These are phyloP conservation scores for Lypha dubia DNA, from an alignment of 2,888 invertebrate genomes.

Conservation along the genomic window DNA sequence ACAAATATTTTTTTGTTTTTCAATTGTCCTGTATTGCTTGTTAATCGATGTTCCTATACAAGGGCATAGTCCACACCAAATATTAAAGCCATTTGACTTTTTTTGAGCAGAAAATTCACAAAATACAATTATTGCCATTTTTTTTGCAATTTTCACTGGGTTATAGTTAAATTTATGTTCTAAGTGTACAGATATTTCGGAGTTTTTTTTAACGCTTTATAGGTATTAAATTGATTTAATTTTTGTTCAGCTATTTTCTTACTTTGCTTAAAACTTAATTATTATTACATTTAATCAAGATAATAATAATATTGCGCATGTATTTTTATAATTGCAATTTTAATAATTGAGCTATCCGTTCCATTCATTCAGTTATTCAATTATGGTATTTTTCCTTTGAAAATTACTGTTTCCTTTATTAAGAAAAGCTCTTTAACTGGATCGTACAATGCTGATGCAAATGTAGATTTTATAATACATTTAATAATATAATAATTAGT, in stretches of 20 bases:
- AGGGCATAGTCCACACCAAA: too few species aligned
- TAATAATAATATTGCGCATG: background rate
- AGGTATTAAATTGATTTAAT: too few species aligned
- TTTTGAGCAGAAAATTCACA: too few species aligned
- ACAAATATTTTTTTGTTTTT: too few species aligned
- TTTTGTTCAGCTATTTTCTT: background rate
- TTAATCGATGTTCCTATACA: too few species aligned
- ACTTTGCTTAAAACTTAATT: background rate
- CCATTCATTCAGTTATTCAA: slow-evolving; percentile 10
- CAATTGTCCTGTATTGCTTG: too few species aligned
- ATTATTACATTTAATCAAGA: background rate
- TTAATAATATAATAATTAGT: slow-evolving; percentile 1
- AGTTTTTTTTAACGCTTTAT: too few species aligned
- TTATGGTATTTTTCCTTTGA: slow-evolving; percentile 6
- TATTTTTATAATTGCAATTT: background rate
- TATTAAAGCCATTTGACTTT: too few species aligned
- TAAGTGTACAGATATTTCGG: too few species aligned
- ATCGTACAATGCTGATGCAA: slow-evolving; percentile 15
- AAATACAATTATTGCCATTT: too few species aligned
- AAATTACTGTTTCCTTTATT: slow-evolving; percentile 53
- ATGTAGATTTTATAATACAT: background rate
- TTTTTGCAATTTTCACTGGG: too few species aligned
- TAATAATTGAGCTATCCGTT: background rate
- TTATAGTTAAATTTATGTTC: too few species aligned
- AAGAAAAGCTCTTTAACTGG: slow-evolving; percentile 14